Evolutionary conservation across 2,888 invertebrate genomes (phyloP).

Genomic region (Athalia circularis): DNA sequence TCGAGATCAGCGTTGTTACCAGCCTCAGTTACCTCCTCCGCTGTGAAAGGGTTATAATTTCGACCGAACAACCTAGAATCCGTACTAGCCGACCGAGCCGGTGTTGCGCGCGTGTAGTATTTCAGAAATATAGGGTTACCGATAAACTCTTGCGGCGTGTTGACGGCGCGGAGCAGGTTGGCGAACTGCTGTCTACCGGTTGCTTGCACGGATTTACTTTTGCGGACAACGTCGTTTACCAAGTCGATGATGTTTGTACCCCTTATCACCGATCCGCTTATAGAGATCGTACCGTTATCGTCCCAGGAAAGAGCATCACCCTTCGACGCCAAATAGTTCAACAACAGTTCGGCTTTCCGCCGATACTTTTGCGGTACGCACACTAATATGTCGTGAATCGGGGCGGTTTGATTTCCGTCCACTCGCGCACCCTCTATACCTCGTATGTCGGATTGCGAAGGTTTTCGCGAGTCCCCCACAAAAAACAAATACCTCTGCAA

Average conservation of each 20-base stretch:
- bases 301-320: conserved; percentile 32
- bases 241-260: conserved; percentile 48
- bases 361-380: conserved; percentile 9
- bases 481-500: conserved; percentile 44
- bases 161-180: conserved; percentile 11
- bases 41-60: no score
- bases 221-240: conserved; percentile 45
- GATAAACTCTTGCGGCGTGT: conserved; percentile 30
- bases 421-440: background rate
- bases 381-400: no score
- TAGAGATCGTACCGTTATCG: conserved; percentile 1
- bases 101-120: background rate
- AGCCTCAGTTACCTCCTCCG: no score
- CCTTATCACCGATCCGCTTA: conserved; percentile 27
- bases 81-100: background rate
- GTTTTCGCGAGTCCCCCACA: conserved; percentile 13
- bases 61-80: background rate
- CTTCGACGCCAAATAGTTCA: conserved; percentile 21
- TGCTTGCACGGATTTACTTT: conserved; percentile 25
- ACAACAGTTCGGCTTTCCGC: conserved; percentile 26
- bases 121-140: conserved; percentile 23
- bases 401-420: no score
- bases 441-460: background rate
- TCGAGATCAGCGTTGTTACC: background rate
- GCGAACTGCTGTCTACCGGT: conserved; percentile 36